These are phyloP conservation scores for Macrobrachium nipponense DNA, from an alignment of 1,140 invertebrate genomes.

Conservation along the genomic window DNA sequence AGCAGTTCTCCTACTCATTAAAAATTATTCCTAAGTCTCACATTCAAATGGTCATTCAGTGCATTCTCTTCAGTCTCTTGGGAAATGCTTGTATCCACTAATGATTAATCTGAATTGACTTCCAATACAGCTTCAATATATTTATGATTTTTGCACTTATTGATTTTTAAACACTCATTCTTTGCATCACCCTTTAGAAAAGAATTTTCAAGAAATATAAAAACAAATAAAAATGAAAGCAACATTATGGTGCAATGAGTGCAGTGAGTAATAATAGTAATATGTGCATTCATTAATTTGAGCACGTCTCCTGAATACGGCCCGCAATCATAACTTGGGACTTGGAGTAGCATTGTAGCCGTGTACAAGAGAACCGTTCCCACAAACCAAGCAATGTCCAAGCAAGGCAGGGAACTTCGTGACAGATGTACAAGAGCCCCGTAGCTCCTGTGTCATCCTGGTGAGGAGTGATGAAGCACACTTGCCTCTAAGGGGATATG, in stretches of 20 bases:
- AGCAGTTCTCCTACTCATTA: no score
- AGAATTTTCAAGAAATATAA: neutral
- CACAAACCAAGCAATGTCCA: constrained; percentile 39
- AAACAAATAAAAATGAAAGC: neutral
- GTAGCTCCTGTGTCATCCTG: constrained; percentile 14
- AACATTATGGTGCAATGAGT: neutral
- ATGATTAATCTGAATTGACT: no score
- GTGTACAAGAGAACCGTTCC: constrained; percentile 17
- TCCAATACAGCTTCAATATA: no score
- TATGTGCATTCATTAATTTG: neutral
- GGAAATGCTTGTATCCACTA: no score
- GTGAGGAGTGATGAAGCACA: constrained; percentile 29
- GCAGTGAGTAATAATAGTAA: neutral
- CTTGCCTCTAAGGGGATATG: constrained; percentile 14
- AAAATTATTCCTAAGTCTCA: no score
- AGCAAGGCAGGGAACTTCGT: constrained; percentile 19
- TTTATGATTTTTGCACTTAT: no score
- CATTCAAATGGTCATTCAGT: no score
- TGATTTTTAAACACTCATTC: no score
- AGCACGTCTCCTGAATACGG: constrained; percentile 15
- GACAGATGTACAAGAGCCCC: constrained; percentile 26
- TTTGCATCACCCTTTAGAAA: no score
- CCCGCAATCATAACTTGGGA: constrained; percentile 18
- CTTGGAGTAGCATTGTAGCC: constrained; percentile 31
- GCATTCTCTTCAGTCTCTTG: no score